Evolutionary conservation across 2,113 vertebrate genomes (phyloP).

Genomic region (Hystrix brachyura): DNA sequence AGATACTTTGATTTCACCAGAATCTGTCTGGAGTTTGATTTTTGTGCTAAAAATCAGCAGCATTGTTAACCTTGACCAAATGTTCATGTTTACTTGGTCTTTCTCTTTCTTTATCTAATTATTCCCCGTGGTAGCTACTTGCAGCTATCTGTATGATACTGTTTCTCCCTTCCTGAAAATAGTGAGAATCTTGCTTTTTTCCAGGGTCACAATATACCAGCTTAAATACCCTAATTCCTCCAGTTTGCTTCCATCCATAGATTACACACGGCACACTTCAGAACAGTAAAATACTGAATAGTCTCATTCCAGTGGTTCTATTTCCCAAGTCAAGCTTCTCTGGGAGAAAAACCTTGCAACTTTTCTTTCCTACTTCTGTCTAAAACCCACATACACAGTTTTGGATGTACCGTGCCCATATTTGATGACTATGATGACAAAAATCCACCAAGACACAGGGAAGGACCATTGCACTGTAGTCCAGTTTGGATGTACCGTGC

Average conservation of each 20-base stretch:
- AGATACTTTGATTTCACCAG: constrained; percentile 6
- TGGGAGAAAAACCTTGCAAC: background rate
- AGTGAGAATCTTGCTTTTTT: background rate
- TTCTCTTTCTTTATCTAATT: background rate
- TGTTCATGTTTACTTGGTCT: background rate
- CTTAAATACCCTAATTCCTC: background rate
- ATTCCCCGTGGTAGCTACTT: background rate
- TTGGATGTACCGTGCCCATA: background rate
- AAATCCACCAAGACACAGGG: background rate
- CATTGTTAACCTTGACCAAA: background rate
- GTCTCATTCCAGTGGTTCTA: background rate
- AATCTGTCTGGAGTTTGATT: constrained; percentile 16
- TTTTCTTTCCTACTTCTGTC: background rate
- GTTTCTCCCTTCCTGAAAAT: background rate
- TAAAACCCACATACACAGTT: background rate
- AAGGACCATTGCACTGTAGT: background rate
- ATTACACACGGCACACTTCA: background rate
- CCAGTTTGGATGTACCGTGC: background rate
- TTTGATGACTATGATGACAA: background rate
- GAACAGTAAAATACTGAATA: background rate
- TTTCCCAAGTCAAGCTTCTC: background rate
- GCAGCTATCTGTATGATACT: background rate
- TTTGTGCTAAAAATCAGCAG: background rate
- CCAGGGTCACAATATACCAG: background rate
- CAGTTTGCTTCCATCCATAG: background rate